Base-by-base conservation (phyloP, 2,113 vertebrate species). In the Cnemophilus loriae region DNA sequence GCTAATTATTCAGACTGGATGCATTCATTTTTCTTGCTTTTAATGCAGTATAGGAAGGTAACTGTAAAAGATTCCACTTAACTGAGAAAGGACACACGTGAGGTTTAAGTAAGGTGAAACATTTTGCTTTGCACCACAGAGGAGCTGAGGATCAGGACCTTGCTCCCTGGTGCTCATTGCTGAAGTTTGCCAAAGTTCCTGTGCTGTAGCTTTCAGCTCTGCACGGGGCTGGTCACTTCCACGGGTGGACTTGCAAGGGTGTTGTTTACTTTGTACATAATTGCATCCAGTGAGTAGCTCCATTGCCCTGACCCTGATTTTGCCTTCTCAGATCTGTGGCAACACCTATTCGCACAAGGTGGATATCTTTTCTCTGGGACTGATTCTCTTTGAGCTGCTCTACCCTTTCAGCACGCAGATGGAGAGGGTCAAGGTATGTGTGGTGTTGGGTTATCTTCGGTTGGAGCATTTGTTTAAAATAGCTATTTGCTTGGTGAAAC, bases 341-440 rank as follows among this genome's bases (percentile, higher is more conserved):
- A 99, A 99, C 97, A 99, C 97, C 26, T 99, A 99, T 90, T 99
- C 99, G 9, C 99, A 99, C 94, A 99, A 99, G 97, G 99, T 99
- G 98, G 99, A 99, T 93, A 99, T 99, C 96, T 99, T 99, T 89
- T 99, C 99, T 44, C 97, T 99, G 98, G 99, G 99, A 46, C 97
- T 99, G 96, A 99, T 99, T 95, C 98, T 99, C 57, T 99, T 99
- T 94, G 99, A 99, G 97, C 97, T 99, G 95, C 98, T 99, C 41
- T 99, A 98, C 93, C 99, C 99, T 6, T 99, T 99, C 95, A 98
- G 98, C 94, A 99, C 99, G 13, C 99, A 99, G 97, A 99, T 99
- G 99, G 99, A 99, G 97, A 98, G 99, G 97, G 98, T 99, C 84
- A 96, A 97, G 98, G 99, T 99, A 98, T 97, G 98, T 97, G 52